Evolutionary conservation across 2,888 invertebrate genomes (phyloP).

Genomic region (Dicycla oo): DNA sequence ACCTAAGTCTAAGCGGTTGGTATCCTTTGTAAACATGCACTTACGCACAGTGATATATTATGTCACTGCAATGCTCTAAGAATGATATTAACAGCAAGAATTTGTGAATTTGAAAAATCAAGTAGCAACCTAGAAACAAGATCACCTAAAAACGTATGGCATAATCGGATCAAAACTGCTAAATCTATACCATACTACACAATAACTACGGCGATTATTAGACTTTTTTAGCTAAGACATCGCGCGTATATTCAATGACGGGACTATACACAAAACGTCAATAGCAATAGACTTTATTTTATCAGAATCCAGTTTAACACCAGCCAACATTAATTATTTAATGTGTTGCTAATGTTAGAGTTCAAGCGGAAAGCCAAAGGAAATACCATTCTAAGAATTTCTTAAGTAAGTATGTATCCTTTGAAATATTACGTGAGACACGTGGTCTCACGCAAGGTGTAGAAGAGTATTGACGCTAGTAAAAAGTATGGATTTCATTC

Average conservation of each 20-base stretch:
- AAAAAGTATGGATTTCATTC: no score
- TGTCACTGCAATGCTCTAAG: background rate
- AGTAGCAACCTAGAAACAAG: background rate
- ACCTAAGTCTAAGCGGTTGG: slow-evolving; percentile 39
- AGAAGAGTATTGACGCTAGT: no score
- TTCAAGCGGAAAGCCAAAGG: no score
- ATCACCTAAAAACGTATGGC: background rate
- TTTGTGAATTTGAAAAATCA: background rate
- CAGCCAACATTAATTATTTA: background rate
- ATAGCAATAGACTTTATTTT: background rate
- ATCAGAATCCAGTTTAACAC: background rate
- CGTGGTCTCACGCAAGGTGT: no score
- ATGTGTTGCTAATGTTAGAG: slow-evolving; percentile 43
- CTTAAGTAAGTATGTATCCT: no score
- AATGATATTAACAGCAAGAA: background rate
- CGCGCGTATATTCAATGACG: background rate
- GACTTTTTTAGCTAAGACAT: background rate
- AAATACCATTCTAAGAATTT: no score
- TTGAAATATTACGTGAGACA: no score
- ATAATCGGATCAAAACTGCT: background rate
- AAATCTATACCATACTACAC: background rate
- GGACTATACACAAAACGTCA: background rate
- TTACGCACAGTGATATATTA: background rate
- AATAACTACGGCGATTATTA: no score
- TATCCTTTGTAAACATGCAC: slow-evolving; percentile 30